Conservation (phyloP, 1,140 invertebrate species). For the Hylaeus anthracinus region DNA sequence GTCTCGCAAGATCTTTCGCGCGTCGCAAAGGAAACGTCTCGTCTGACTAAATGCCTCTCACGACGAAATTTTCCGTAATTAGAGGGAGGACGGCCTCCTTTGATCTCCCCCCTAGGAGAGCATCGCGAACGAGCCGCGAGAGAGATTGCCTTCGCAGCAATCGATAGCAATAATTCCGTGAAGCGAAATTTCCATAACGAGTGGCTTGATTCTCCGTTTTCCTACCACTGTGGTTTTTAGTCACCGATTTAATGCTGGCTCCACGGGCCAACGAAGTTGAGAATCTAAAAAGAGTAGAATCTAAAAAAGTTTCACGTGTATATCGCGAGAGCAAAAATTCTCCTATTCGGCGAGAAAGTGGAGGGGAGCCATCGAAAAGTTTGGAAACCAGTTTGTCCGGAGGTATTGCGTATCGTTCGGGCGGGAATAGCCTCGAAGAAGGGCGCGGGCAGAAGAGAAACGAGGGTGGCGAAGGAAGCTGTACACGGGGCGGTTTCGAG, state of each 20-base stretch:
- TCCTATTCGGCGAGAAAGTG: no score
- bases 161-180: conserved; percentile 42
- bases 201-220: conserved; percentile 2
- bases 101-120: conserved; percentile 32
- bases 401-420: conserved; percentile 39
- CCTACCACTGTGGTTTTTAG: not conserved
- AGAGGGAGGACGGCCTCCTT: conserved; percentile 39
- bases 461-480: not conserved
- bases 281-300: no score
- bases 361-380: no score
- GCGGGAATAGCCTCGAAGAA: conserved; percentile 7
- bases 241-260: no score
- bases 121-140: conserved; percentile 32
- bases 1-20: not conserved
- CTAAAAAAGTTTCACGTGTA: no score
- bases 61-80: conserved; percentile 50
- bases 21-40: conserved; percentile 28
- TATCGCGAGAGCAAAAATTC: no score
- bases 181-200: conserved; percentile 41
- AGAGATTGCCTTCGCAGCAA: conserved; percentile 26
- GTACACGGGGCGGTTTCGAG: not conserved
- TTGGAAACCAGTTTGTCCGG: no score
- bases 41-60: conserved; percentile 37
- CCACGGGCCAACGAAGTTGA: no score
- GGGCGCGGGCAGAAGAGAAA: not conserved